phyloP scores from a whole-genome alignment of 2,797 vertebrate species.

The Sebastes steindachneri region DNA sequence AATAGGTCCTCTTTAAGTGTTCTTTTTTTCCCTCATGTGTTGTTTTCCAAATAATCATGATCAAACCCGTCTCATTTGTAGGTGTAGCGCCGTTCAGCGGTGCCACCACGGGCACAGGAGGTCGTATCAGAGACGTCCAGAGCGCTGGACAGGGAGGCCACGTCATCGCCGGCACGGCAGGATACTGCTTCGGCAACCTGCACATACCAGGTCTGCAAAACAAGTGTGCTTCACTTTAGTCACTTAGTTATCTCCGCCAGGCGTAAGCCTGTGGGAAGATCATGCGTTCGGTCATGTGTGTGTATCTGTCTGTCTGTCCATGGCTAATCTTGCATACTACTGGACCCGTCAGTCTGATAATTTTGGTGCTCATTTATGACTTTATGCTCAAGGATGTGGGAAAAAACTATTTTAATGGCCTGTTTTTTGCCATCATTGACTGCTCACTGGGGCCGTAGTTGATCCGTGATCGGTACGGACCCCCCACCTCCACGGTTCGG shows the following conservation, averaged over 20 bases:
- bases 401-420: no score
- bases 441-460: no score
- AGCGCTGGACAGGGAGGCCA: constrained; percentile 91
- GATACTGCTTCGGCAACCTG: constrained; percentile 94
- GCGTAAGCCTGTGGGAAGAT: no score
- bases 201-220: constrained; percentile 86
- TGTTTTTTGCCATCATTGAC: no score
- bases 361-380: no score
- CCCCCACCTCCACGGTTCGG: no score
- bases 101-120: constrained; percentile 91
- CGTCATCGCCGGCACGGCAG: constrained; percentile 92
- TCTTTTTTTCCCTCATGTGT: background rate
- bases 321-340: no score
- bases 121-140: constrained; percentile 93
- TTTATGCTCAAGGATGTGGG: no score
- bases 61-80: constrained; percentile 39
- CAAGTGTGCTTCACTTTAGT: background rate
- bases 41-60: background rate
- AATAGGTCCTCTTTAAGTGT: background rate
- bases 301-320: no score
- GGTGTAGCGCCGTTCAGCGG: constrained; percentile 94
- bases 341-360: no score
- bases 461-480: no score
- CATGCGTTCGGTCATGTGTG: no score
- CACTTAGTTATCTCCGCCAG: background rate